A percentile compares a stretch with the other conserved stretches of the same genome.
These are phyloP conservation scores for Telmatochromis sp. DNA, from an alignment of 2,113 vertebrate species.

Conservation along the genomic window DNA sequence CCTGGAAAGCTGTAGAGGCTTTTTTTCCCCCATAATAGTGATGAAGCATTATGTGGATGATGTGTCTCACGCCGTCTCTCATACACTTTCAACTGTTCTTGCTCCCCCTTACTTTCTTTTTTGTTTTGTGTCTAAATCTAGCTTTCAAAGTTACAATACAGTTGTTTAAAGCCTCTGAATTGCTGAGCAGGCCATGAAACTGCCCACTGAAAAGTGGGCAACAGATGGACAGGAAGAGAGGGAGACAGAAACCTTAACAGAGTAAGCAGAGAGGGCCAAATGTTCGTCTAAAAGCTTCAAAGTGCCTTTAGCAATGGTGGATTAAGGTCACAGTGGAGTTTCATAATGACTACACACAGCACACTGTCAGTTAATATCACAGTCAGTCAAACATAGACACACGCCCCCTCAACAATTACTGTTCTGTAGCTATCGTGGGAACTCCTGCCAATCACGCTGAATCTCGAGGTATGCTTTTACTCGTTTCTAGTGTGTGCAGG, in stretches of 20 bases:
- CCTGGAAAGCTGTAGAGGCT: neutral
- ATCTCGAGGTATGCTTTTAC: neutral
- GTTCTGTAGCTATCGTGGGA: neutral
- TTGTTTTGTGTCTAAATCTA: constrained; percentile 24
- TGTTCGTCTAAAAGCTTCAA: constrained; percentile 46
- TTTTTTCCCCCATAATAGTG: neutral
- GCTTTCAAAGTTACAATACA: constrained; percentile 41
- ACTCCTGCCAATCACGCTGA: neutral
- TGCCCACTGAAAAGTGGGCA: constrained; percentile 30
- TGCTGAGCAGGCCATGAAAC: constrained; percentile 37
- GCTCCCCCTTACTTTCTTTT: neutral
- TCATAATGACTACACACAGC: constrained; percentile 41
- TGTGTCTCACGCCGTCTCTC: neutral
- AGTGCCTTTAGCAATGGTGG: constrained; percentile 41
- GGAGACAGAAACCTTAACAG: neutral
- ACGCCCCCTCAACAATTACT: neutral
- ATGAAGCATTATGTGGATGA: constrained; percentile 9
- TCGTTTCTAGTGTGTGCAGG: neutral
- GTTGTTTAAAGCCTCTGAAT: constrained; percentile 36
- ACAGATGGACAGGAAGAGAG: constrained; percentile 26
- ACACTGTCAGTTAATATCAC: constrained; percentile 43
- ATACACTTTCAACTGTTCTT: neutral
- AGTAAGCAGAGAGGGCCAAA: neutral
- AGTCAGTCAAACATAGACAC: constrained; percentile 1
- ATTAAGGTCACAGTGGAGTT: constrained; percentile 56